Evolutionary conservation across 2,797 vertebrate genomes (phyloP).

Genomic region (Synanceia verrucosa): DNA sequence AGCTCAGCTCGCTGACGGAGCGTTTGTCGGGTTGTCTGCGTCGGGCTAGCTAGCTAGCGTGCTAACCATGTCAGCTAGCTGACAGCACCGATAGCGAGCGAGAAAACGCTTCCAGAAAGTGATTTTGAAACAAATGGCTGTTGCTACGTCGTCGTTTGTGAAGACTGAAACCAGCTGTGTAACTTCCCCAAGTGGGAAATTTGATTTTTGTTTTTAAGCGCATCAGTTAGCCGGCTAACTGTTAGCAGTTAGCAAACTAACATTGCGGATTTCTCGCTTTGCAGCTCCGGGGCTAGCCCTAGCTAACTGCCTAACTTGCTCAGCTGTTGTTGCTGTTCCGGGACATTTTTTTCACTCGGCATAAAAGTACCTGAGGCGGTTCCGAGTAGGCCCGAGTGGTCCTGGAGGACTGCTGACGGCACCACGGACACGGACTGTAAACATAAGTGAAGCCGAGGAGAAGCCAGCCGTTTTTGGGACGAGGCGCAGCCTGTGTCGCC

Average conservation of each 20-base stretch:
- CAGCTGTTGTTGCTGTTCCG: slow-evolving; percentile 57
- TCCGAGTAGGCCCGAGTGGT: not conserved
- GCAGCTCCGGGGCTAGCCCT: slow-evolving; percentile 58
- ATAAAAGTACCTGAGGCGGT: not conserved
- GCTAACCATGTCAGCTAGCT: slow-evolving; percentile 75
- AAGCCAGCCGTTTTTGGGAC: slow-evolving; percentile 14
- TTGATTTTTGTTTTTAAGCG: slow-evolving; percentile 9
- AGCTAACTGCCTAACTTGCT: slow-evolving; percentile 60
- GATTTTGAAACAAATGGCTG: slow-evolving; percentile 3
- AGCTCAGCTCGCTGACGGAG: slow-evolving; percentile 50
- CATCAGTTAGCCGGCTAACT: slow-evolving; percentile 28
- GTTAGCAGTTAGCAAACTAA: slow-evolving; percentile 55
- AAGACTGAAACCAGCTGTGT: not conserved
- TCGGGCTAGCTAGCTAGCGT: slow-evolving; percentile 65
- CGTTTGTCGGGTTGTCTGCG: slow-evolving; percentile 57
- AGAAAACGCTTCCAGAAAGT: slow-evolving; percentile 44
- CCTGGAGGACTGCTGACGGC: slow-evolving; percentile 17
- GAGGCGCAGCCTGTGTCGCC: slow-evolving; percentile 59
- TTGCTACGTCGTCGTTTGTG: not conserved
- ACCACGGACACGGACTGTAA: slow-evolving; percentile 35
- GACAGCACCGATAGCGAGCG: slow-evolving; percentile 58
- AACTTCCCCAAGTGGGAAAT: not conserved
- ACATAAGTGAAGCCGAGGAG: slow-evolving; percentile 34
- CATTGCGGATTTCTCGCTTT: slow-evolving; percentile 68
- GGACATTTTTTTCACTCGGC: not conserved